These are phyloP conservation scores for Omphaloscelis lunosa DNA, from an alignment of 2,888 invertebrate species.

Conservation along the genomic window DNA sequence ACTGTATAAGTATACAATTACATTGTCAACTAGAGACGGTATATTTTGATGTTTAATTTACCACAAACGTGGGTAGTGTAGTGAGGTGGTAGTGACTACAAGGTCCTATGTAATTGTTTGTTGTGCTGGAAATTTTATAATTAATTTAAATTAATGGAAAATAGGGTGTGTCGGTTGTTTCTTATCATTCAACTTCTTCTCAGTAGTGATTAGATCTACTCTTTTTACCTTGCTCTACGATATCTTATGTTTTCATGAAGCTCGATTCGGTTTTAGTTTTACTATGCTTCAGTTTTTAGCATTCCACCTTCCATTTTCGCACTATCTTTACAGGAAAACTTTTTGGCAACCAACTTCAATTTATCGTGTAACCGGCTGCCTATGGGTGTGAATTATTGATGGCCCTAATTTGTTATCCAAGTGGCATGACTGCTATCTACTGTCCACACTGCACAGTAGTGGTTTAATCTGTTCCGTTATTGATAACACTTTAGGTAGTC, in stretches of 20 bases:
- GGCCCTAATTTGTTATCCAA: slow-evolving; percentile 69
- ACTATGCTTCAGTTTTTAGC: background rate
- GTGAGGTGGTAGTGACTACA: slow-evolving; percentile 7
- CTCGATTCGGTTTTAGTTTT: background rate
- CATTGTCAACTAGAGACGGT: slow-evolving; percentile 54
- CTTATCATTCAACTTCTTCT: background rate
- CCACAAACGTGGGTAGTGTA: slow-evolving; percentile 54
- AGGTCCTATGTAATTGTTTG: slow-evolving; percentile 47
- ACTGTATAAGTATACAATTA: slow-evolving; percentile 55
- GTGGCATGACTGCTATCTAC: slow-evolving; percentile 64
- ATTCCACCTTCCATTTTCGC: background rate
- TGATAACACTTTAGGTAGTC: slow-evolving; percentile 69
- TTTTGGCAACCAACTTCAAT: background rate
- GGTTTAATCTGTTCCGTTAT: slow-evolving; percentile 73
- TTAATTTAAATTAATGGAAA: slow-evolving; percentile 40
- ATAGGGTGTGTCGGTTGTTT: slow-evolving; percentile 34
- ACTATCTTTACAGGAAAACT: background rate
- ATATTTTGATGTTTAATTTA: slow-evolving; percentile 60
- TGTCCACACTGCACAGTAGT: slow-evolving; percentile 47
- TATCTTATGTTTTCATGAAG: background rate
- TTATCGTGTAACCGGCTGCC: background rate
- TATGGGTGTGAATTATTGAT: slow-evolving; percentile 45
- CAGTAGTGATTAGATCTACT: background rate
- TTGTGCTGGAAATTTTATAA: slow-evolving; percentile 45
- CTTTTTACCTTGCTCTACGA: background rate